Conservation (phyloP, 1,140 invertebrate species). For the Leptopilina clavipes region DNA sequence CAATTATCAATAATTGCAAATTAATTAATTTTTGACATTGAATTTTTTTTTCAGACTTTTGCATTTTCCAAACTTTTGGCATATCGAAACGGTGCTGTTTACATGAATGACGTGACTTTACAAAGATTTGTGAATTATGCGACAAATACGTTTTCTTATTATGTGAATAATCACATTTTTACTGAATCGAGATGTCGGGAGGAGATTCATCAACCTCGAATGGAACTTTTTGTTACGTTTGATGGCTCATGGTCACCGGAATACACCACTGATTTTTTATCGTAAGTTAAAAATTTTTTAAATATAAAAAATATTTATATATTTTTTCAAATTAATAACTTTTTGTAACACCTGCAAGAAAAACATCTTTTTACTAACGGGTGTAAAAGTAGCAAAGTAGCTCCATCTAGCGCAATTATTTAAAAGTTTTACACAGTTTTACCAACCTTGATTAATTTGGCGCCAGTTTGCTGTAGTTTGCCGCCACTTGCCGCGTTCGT, state of each 20-base stretch:
- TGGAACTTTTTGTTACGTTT: conserved; percentile 74
- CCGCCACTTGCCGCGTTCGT: no score
- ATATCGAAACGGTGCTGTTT: conserved; percentile 53
- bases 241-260: conserved; percentile 75
- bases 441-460: no score
- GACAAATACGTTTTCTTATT: conserved; percentile 51
- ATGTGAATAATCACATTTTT: conserved; percentile 55
- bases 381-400: no score
- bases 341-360: no score
- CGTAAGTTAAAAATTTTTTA: conserved; percentile 68
- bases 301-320: no score
- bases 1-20: not conserved
- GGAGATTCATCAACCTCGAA: conserved; percentile 61
- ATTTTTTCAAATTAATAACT: no score
- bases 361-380: no score
- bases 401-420: no score
- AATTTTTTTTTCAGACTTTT: conserved; percentile 51
- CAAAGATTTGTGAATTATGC: conserved; percentile 51
- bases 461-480: no score
- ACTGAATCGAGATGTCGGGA: conserved; percentile 63
- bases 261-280: conserved; percentile 75
- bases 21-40: not conserved
- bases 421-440: no score
- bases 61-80: conserved; percentile 59
- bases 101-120: conserved; percentile 55